Percentiles rank a stretch among this genome's conserved stretches.
phyloP scores from a whole-genome alignment of 1,140 invertebrate genomes.

The Pararge aegeria region DNA sequence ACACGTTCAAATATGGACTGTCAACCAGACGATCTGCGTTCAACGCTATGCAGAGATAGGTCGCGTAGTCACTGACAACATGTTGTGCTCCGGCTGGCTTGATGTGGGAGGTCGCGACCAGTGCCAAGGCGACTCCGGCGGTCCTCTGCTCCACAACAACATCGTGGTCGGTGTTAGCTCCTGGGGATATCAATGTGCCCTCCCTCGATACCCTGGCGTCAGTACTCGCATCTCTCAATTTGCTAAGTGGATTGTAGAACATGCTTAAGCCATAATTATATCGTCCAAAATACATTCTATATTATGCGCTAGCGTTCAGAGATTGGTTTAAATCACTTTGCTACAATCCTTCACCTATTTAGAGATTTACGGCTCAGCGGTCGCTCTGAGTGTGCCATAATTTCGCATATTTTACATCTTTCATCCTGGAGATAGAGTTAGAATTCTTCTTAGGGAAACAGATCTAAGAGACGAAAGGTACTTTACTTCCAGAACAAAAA shows the following conservation, averaged over 20 bases:
- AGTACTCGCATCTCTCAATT: slow-evolving; percentile 72
- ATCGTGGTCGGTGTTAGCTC: slow-evolving; percentile 80
- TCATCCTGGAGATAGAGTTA: too few relatives aligned
- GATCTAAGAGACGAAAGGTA: too few relatives aligned
- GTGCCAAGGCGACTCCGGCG: slow-evolving; percentile 81
- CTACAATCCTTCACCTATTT: too few relatives aligned
- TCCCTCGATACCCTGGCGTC: slow-evolving; percentile 72
- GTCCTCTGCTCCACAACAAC: slow-evolving; percentile 80
- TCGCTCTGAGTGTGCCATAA: too few relatives aligned
- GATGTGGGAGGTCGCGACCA: slow-evolving; percentile 51
- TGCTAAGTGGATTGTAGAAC: slow-evolving; percentile 27
- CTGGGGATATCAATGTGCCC: slow-evolving; percentile 79
- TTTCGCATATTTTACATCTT: too few relatives aligned
- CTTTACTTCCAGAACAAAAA: too few relatives aligned
- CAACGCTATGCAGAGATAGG: slow-evolving; percentile 15
- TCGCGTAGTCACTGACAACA: slow-evolving; percentile 31
- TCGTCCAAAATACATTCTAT: too few relatives aligned
- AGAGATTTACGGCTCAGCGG: too few relatives aligned
- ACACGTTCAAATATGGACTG: slow-evolving; percentile 29
- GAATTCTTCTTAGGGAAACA: too few relatives aligned
- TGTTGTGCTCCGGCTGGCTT: slow-evolving; percentile 37
- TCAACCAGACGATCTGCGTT: slow-evolving; percentile 29
- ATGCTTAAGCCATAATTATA: slow-evolving; percentile 9
- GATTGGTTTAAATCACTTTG: too few relatives aligned
- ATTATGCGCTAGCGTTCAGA: too few relatives aligned